These are phyloP conservation scores for Eucriotettix oculatus DNA, from an alignment of 2,888 invertebrate species.

Conservation along the genomic window DNA sequence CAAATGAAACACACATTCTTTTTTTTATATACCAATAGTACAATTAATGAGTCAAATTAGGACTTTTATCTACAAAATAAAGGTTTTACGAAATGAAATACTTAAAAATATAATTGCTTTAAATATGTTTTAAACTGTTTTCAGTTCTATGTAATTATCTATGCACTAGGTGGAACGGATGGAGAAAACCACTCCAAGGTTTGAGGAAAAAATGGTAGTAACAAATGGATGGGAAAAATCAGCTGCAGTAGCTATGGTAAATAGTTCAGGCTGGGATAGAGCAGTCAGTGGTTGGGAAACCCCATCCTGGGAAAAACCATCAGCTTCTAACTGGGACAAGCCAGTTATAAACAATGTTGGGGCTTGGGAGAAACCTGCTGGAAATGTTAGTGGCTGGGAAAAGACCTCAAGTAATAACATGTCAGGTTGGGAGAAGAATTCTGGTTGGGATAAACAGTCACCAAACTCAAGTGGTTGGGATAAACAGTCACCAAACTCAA, in stretches of 20 bases:
- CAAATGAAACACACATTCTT: too few species aligned
- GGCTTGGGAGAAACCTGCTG: constrained; percentile 1
- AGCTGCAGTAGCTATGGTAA: background rate
- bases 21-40: too few species aligned
- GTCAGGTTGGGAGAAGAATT: constrained; percentile 6
- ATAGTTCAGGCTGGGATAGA: constrained; percentile 4
- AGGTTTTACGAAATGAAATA: too few species aligned
- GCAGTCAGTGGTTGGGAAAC: constrained; percentile 8
- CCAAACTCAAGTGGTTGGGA: background rate
- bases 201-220: constrained; percentile 8
- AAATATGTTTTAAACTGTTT: too few species aligned
- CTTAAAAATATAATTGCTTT: too few species aligned
- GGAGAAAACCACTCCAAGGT: constrained; percentile 30
- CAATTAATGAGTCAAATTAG: too few species aligned
- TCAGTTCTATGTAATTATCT: too few species aligned
- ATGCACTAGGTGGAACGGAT: constrained; percentile 36
- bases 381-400: background rate
- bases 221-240: constrained; percentile 2
- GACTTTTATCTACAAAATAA: too few species aligned
- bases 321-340: background rate
- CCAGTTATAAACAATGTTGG: background rate
- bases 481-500: background rate
- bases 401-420: background rate
- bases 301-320: background rate
- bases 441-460: background rate